These are phyloP conservation scores for Emydocephalus ijimae DNA, from an alignment of 2,113 vertebrate genomes.

Conservation along the genomic window DNA sequence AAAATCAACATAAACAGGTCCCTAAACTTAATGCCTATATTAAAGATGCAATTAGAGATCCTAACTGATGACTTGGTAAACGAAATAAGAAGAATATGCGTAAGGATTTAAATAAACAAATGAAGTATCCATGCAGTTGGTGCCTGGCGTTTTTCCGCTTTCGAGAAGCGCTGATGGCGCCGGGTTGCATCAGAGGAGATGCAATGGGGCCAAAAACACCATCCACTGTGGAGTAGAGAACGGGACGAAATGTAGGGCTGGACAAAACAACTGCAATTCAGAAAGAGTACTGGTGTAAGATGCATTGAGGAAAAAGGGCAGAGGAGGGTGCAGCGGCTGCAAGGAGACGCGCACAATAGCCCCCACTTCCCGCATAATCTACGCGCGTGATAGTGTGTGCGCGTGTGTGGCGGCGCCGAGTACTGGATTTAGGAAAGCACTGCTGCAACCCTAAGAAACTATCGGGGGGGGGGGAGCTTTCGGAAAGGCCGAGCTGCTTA, in stretches of 20 bases:
- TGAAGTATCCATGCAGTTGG: neutral
- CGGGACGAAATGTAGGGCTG: no score
- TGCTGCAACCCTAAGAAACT: neutral
- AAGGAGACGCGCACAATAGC: neutral
- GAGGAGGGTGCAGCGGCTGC: neutral
- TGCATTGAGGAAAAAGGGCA: neutral
- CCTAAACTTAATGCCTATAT: no score
- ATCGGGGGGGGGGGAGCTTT: neutral
- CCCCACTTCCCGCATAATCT: neutral
- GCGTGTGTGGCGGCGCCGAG: neutral
- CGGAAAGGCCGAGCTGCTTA: neutral
- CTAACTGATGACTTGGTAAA: neutral
- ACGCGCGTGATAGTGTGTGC: neutral
- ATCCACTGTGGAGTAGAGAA: neutral
- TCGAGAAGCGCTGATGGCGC: neutral
- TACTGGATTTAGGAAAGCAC: neutral
- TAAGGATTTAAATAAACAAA: neutral
- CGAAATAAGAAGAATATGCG: neutral
- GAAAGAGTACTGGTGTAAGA: neutral
- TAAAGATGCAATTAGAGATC: neutral
- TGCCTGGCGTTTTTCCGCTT: neutral
- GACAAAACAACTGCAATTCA: neutral
- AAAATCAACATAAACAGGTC: neutral
- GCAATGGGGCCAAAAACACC: neutral
- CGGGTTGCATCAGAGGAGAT: slow-evolving; percentile 4